phyloP scores from a whole-genome alignment of 2,113 vertebrate genomes.

The Alligator sinensis region DNA sequence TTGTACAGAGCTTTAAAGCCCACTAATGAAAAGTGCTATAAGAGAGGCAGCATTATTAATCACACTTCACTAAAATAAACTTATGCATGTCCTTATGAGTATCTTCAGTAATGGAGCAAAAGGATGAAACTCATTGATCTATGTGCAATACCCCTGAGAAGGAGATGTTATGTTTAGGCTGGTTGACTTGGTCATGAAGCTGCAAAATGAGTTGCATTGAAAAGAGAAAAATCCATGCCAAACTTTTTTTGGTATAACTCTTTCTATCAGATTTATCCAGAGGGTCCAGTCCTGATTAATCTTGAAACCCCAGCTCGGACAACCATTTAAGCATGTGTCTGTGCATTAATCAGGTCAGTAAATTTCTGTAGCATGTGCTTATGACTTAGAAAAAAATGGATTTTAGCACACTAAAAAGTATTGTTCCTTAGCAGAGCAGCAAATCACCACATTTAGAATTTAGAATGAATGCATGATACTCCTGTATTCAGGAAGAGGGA shows the following conservation, averaged over 20 bases:
- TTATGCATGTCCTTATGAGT: not conserved
- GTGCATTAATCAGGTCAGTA: not conserved
- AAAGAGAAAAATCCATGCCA: not conserved
- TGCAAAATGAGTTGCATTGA: not conserved
- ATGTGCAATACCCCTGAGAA: not conserved
- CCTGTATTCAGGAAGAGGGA: not conserved
- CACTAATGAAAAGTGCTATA: fast-evolving
- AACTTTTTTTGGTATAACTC: not conserved
- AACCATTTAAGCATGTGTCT: not conserved
- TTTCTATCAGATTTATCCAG: not conserved
- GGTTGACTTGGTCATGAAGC: not conserved
- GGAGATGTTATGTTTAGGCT: not conserved
- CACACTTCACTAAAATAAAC: fast-evolving
- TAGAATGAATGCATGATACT: not conserved
- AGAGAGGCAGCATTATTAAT: not conserved
- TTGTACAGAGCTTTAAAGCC: not conserved
- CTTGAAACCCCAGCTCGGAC: not conserved
- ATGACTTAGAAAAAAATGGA: not conserved
- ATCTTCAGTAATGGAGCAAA: not conserved
- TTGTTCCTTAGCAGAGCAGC: not conserved
- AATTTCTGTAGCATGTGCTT: not conserved
- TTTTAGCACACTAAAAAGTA: not conserved
- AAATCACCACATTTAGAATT: not conserved
- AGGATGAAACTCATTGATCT: no score
- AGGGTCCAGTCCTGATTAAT: not conserved